phyloP scores from a whole-genome alignment of 2,797 vertebrate species.

The Notoglanidium macrostoma region DNA sequence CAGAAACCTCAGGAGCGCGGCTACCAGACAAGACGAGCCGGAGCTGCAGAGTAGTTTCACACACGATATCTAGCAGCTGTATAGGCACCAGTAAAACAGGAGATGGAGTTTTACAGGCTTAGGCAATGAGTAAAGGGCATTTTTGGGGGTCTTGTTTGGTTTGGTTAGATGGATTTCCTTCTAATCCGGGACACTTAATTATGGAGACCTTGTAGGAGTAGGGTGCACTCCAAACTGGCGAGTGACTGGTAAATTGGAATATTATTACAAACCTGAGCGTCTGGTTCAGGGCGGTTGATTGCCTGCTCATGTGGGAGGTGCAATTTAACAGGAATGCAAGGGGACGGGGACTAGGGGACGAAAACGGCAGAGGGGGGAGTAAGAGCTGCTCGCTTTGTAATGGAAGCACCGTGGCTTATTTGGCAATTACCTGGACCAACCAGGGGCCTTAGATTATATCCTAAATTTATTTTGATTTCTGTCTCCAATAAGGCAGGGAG shows the following conservation, averaged over 20 bases:
- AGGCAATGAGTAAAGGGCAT: conserved; percentile 65
- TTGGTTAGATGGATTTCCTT: conserved; percentile 67
- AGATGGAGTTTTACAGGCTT: conserved; percentile 70
- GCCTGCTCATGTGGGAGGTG: conserved; percentile 77
- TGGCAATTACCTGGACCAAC: conserved; percentile 67
- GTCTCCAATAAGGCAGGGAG: conserved; percentile 62
- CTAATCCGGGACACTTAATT: conserved; percentile 73
- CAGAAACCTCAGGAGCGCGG: conserved; percentile 65
- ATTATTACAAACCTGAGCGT: conserved; percentile 80
- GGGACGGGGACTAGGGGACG: conserved; percentile 52
- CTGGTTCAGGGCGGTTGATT: conserved; percentile 76
- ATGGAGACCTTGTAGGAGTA: conserved; percentile 74
- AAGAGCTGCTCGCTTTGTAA: conserved; percentile 55
- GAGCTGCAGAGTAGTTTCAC: conserved; percentile 41
- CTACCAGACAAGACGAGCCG: conserved; percentile 62
- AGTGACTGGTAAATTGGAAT: conserved; percentile 80
- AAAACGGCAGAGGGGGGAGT: background rate
- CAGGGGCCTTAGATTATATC: conserved; percentile 66
- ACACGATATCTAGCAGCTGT: conserved; percentile 58
- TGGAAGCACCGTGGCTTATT: conserved; percentile 60
- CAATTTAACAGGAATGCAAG: conserved; percentile 79
- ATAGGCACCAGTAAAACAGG: conserved; percentile 66
- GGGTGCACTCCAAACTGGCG: conserved; percentile 72
- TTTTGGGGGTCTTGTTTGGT: conserved; percentile 48
- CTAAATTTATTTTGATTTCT: conserved; percentile 62